phyloP scores from a whole-genome alignment of 2,113 vertebrate genomes.

The Euleptes europaea region DNA sequence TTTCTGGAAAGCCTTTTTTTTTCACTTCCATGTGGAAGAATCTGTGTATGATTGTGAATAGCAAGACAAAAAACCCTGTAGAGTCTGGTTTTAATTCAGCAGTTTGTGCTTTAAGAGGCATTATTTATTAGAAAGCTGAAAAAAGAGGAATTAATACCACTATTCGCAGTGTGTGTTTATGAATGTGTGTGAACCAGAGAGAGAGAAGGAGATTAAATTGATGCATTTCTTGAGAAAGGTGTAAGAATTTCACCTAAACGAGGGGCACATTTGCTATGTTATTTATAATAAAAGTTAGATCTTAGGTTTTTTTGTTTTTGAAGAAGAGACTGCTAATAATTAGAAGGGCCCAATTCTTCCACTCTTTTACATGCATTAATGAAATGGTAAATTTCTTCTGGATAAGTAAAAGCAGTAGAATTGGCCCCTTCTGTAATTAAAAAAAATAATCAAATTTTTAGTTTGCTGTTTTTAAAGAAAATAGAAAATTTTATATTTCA shows the following conservation, averaged over 20 bases:
- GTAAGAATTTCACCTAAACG: slow-evolving; percentile 82
- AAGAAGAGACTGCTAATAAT: slow-evolving; percentile 79
- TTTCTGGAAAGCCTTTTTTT: not conserved
- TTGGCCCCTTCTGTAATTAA: slow-evolving; percentile 63
- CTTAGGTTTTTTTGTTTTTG: slow-evolving; percentile 54
- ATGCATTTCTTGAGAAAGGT: slow-evolving; percentile 85
- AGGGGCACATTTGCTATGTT: slow-evolving; percentile 82
- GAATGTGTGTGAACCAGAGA: slow-evolving; percentile 48
- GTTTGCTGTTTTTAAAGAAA: slow-evolving; percentile 75
- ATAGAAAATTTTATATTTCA: slow-evolving; percentile 95
- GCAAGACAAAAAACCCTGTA: slow-evolving; percentile 1
- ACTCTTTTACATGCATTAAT: slow-evolving; percentile 39
- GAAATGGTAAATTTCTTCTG: slow-evolving; percentile 36
- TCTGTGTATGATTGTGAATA: not conserved
- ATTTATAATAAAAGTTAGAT: slow-evolving; percentile 81
- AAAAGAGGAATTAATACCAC: slow-evolving; percentile 49
- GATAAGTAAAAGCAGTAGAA: slow-evolving; percentile 54
- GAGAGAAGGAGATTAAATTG: slow-evolving; percentile 66
- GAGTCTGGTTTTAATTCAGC: slow-evolving; percentile 45
- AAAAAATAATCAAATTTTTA: slow-evolving; percentile 79
- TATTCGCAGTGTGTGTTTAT: slow-evolving; percentile 50
- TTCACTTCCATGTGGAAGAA: not conserved
- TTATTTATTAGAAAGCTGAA: slow-evolving; percentile 55
- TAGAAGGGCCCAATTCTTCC: slow-evolving; percentile 65
- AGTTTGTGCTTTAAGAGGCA: slow-evolving; percentile 51